Conservation (phyloP, 2,113 vertebrate species). For the Apteryx owenii region DNA sequence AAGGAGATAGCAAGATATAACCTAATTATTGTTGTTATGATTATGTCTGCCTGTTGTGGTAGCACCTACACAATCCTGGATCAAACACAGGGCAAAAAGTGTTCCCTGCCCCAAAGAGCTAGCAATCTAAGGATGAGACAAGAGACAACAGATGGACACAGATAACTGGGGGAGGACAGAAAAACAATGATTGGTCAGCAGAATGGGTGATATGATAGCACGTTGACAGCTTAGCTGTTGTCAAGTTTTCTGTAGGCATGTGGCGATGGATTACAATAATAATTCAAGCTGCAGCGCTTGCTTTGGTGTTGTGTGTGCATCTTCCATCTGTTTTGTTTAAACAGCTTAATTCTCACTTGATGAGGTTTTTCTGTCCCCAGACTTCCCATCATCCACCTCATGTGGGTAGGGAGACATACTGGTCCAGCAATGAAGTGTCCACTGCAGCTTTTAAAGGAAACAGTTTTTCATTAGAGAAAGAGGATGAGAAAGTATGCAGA, state of each 20-base stretch:
- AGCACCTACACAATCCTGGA: conserved; percentile 24
- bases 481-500: not conserved
- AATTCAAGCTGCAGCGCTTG: conserved; percentile 19
- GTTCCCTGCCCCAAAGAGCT: conserved; percentile 43
- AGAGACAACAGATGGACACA: conserved; percentile 68
- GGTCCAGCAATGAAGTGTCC: not conserved
- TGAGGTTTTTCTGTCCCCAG: not conserved
- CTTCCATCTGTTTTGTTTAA: conserved; percentile 63
- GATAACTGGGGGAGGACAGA: conserved; percentile 47
- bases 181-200: conserved; percentile 57
- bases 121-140: conserved; percentile 2
- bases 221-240: conserved; percentile 54
- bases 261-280: conserved; percentile 46
- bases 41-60: conserved; percentile 32
- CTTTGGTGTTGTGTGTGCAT: not conserved
- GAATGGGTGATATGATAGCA: conserved; percentile 40
- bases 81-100: not conserved
- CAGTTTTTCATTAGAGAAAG: not conserved
- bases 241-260: conserved; percentile 61
- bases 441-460: not conserved
- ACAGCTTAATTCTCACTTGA: conserved; percentile 4
- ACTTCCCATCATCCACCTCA: not conserved
- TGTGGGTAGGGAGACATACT: not conserved
- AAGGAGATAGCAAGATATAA: conserved; percentile 9
- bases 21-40: conserved; percentile 40